Conservation (phyloP, 1,140 invertebrate species). For the Stenopsyche tienmushanensis region DNA sequence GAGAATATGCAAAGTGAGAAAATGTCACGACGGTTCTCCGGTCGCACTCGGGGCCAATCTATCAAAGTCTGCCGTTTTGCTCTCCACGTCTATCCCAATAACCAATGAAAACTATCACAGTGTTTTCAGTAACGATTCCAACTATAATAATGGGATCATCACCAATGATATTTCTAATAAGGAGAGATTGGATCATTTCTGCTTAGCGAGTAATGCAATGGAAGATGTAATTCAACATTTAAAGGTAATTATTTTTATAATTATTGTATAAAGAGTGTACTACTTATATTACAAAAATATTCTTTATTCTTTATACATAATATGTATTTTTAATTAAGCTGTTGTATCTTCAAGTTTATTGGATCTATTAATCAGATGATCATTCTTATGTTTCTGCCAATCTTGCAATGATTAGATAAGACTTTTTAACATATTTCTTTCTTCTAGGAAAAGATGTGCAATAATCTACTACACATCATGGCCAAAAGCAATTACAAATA, state of each 20-base stretch:
- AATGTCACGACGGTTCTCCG: conserved; percentile 47
- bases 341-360: background rate
- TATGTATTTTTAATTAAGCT: background rate
- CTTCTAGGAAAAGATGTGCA: conserved; percentile 11
- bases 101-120: too few species aligned
- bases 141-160: background rate
- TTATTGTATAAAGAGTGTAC: too few species aligned
- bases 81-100: too few species aligned
- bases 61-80: too few species aligned
- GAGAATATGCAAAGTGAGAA: conserved; percentile 58
- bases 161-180: background rate
- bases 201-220: background rate
- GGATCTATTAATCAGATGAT: too few species aligned
- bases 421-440: background rate
- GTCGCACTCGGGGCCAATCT: too few species aligned
- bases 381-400: too few species aligned
- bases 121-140: too few species aligned
- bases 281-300: background rate
- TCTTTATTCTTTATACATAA: background rate
- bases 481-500: background rate
- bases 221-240: conserved; percentile 1
- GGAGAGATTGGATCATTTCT: background rate
- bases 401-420: too few species aligned
- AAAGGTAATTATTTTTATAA: conserved; percentile 12
- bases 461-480: background rate